phyloP scores from a whole-genome alignment of 2,797 vertebrate species.

The Moxostoma hubbsi region DNA sequence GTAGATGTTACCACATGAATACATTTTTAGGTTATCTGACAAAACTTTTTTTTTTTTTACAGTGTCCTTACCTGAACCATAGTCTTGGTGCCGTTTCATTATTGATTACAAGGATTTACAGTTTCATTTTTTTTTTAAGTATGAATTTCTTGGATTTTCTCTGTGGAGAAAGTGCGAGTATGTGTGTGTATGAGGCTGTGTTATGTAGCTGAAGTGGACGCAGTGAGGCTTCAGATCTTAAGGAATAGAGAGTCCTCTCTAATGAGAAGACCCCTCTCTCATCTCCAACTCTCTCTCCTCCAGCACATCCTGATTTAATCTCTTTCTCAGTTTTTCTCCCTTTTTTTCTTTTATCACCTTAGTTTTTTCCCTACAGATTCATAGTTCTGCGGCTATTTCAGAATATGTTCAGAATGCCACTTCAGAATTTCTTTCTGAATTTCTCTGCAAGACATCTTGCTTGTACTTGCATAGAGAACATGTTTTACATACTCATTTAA shows the following conservation, averaged over 20 bases:
- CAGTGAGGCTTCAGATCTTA: slow-evolving; percentile 14
- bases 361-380: neutral
- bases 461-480: neutral
- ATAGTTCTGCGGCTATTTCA: neutral
- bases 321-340: slow-evolving; percentile 9
- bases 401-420: neutral
- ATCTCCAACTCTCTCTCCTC: neutral
- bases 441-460: neutral
- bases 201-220: slow-evolving; percentile 26
- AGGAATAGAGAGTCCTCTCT: slow-evolving; percentile 30
- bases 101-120: neutral
- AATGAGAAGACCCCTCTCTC: slow-evolving; percentile 41
- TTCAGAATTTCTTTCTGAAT: neutral
- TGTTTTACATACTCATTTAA: neutral
- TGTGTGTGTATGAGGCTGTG: slow-evolving; percentile 3
- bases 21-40: neutral
- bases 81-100: slow-evolving; percentile 9
- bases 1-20: neutral
- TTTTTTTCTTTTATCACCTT: neutral
- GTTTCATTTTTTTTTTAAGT: neutral
- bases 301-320: neutral
- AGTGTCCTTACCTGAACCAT: neutral
- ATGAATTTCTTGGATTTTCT: neutral
- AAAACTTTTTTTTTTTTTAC: neutral
- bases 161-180: slow-evolving; percentile 2